phyloP scores from a whole-genome alignment of 2,888 invertebrate genomes.

The Eilema depressum region DNA sequence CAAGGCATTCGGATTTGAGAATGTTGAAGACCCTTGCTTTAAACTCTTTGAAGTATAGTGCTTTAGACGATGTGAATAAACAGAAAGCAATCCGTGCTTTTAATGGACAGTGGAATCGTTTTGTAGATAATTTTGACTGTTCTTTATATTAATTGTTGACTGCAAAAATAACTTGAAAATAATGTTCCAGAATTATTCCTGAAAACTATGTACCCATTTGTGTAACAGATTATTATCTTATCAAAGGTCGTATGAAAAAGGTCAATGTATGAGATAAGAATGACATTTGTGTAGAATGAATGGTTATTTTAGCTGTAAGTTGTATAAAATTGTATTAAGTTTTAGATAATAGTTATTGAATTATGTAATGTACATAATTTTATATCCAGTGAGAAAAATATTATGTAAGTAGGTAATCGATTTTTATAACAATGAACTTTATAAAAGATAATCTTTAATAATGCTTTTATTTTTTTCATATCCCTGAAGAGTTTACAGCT shows the following conservation, averaged over 20 bases:
- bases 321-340: not conserved
- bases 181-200: not conserved
- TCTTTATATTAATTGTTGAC: slow-evolving; percentile 6
- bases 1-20: slow-evolving; percentile 89
- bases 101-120: slow-evolving; percentile 46
- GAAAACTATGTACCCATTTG: not conserved
- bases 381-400: not conserved
- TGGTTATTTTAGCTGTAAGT: not conserved
- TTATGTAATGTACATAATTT: not conserved
- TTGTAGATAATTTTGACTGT: slow-evolving; percentile 18
- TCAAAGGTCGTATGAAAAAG: not conserved
- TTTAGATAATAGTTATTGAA: not conserved
- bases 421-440: not conserved
- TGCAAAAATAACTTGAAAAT: not conserved
- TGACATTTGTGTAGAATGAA: not conserved
- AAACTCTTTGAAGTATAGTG: slow-evolving; percentile 91
- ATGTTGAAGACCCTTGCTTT: slow-evolving; percentile 91
- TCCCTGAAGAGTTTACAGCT: no score
- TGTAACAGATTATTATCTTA: not conserved
- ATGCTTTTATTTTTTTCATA: no score
- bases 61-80: slow-evolving; percentile 47
- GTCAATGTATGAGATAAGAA: not conserved
- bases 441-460: no score
- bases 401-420: not conserved
- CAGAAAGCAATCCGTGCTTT: slow-evolving; percentile 73